Evolutionary conservation across 2,113 vertebrate genomes (phyloP).

Genomic region (Myotis brandtii): DNA sequence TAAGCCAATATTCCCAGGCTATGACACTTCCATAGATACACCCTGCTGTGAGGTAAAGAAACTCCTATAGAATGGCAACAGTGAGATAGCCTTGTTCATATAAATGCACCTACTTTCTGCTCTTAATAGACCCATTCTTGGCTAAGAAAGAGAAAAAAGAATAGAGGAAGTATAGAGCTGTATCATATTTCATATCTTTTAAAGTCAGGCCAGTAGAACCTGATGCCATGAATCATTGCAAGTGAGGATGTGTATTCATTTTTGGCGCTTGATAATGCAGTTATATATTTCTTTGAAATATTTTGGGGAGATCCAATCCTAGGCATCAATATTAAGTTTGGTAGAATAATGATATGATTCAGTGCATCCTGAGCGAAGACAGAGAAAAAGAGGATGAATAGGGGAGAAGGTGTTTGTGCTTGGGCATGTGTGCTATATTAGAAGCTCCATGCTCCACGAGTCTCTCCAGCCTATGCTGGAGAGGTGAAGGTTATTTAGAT

Average conservation of each 20-base stretch:
- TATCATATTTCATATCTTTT: neutral
- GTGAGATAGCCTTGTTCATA: neutral
- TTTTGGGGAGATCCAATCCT: neutral
- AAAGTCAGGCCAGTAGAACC: neutral
- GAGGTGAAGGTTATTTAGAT: neutral
- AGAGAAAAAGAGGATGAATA: neutral
- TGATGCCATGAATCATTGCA: neutral
- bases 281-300: conserved; percentile 42
- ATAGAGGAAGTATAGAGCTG: neutral
- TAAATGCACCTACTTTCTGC: neutral
- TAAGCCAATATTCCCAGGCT: neutral
- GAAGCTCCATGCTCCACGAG: neutral
- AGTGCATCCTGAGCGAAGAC: neutral
- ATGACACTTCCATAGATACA: neutral
- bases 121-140: neutral
- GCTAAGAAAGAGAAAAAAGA: neutral
- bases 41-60: neutral
- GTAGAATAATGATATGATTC: neutral
- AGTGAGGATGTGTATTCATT: neutral
- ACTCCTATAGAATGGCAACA: neutral
- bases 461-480: neutral
- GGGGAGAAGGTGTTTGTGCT: conserved; percentile 19
- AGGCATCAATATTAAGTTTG: neutral
- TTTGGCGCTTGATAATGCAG: neutral
- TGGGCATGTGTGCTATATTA: neutral